These are phyloP conservation scores for Bothrops jararaca DNA, from an alignment of 2,113 vertebrate genomes.

Conservation along the genomic window DNA sequence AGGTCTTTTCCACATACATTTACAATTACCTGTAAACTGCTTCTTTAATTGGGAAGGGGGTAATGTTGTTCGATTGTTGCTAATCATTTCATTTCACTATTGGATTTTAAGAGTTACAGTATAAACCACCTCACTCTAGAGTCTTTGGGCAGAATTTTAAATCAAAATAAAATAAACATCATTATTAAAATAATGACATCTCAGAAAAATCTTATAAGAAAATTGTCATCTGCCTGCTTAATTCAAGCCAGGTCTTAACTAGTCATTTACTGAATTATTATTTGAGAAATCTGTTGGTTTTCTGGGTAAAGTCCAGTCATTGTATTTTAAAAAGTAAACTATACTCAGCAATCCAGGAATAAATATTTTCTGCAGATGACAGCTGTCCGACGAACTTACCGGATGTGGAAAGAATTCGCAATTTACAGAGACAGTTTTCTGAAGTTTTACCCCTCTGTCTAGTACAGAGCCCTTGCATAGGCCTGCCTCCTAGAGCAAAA, in stretches of 20 bases:
- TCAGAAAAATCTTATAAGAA: background rate
- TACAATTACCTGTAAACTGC: background rate
- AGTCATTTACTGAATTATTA: background rate
- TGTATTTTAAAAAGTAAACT: background rate
- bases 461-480: slow-evolving; percentile 60
- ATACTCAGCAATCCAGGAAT: background rate
- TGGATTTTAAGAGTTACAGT: background rate
- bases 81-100: background rate
- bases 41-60: background rate
- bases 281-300: background rate
- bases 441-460: fast-evolving
- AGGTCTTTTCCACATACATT: no score
- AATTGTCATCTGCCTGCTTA: background rate
- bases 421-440: background rate
- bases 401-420: slow-evolving; percentile 64
- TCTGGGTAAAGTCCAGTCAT: background rate
- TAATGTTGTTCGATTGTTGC: background rate
- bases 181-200: background rate
- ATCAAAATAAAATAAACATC: background rate
- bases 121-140: background rate
- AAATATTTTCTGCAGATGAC: background rate
- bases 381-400: slow-evolving; percentile 59
- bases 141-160: background rate
- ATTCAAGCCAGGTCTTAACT: background rate
- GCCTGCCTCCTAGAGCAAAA: slow-evolving; percentile 57